Evolutionary conservation across 2,113 vertebrate species (phyloP).

Genomic region (Mobula hypostoma): DNA sequence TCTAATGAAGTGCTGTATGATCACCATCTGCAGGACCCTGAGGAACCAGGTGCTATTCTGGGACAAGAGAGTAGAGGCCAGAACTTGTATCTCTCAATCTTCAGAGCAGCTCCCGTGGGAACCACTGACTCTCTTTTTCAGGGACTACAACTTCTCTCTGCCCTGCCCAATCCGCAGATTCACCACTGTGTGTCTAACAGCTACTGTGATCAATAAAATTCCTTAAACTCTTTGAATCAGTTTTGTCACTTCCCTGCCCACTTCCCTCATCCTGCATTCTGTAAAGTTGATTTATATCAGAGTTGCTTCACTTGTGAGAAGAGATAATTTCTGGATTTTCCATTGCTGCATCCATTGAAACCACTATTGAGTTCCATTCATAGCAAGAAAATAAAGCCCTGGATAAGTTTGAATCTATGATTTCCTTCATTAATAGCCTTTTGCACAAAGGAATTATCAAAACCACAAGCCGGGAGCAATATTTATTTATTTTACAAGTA

Average conservation of each 20-base stretch:
- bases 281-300: not conserved
- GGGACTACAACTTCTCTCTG: not conserved
- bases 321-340: not conserved
- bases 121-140: not conserved
- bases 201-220: not conserved
- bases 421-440: no score
- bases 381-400: not conserved
- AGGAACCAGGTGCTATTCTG: no score
- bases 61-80: no score
- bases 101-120: not conserved
- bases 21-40: no score
- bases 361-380: not conserved
- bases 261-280: not conserved
- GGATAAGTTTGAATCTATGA: not conserved
- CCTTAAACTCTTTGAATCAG: no score
- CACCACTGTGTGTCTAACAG: not conserved
- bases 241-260: not conserved
- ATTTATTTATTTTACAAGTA: not conserved
- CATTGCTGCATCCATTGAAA: not conserved
- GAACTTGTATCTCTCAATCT: not conserved
- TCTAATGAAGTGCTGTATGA: no score
- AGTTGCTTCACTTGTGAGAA: no score
- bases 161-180: not conserved
- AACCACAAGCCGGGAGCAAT: not conserved
- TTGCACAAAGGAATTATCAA: not conserved